Evolutionary conservation across 2,797 vertebrate genomes (phyloP).

Genomic region (Phataginus tricuspis): DNA sequence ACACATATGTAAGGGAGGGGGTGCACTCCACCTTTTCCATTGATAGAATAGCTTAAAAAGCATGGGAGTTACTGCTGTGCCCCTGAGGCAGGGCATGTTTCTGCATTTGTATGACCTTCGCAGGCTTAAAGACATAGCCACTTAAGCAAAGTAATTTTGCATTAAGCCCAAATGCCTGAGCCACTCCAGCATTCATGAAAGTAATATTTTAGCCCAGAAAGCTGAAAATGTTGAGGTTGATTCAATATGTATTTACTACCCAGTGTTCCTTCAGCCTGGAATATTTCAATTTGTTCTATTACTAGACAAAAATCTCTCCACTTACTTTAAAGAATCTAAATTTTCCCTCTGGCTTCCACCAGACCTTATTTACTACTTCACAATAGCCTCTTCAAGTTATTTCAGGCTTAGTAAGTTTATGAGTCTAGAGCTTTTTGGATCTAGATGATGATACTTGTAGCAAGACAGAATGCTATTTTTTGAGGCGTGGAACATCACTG

Average conservation of each 20-base stretch:
- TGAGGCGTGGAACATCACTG: not conserved
- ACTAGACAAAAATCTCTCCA: slow-evolving; percentile 26
- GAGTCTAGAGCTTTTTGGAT: slow-evolving; percentile 37
- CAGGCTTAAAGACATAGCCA: slow-evolving; percentile 55
- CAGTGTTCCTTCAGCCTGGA: slow-evolving; percentile 36
- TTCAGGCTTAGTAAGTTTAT: not conserved
- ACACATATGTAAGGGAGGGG: not conserved
- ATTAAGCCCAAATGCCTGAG: slow-evolving; percentile 52
- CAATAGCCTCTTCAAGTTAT: slow-evolving; percentile 43
- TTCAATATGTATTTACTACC: slow-evolving; percentile 46
- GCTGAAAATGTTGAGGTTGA: not conserved
- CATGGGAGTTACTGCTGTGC: not conserved
- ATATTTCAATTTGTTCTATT: slow-evolving; percentile 62
- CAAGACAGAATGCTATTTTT: not conserved
- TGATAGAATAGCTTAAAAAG: not conserved
- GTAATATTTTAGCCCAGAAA: slow-evolving; percentile 31
- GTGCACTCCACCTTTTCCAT: not conserved
- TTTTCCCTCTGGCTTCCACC: slow-evolving; percentile 26
- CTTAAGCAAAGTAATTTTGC: slow-evolving; percentile 64
- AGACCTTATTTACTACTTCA: slow-evolving; percentile 47
- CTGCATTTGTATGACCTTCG: slow-evolving; percentile 40
- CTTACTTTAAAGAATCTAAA: slow-evolving; percentile 62
- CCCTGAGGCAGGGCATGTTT: not conserved
- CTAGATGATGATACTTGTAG: slow-evolving; percentile 23
- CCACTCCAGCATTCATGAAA: slow-evolving; percentile 55